Conservation (phyloP, 2,113 vertebrate species). For the Pica pica region DNA sequence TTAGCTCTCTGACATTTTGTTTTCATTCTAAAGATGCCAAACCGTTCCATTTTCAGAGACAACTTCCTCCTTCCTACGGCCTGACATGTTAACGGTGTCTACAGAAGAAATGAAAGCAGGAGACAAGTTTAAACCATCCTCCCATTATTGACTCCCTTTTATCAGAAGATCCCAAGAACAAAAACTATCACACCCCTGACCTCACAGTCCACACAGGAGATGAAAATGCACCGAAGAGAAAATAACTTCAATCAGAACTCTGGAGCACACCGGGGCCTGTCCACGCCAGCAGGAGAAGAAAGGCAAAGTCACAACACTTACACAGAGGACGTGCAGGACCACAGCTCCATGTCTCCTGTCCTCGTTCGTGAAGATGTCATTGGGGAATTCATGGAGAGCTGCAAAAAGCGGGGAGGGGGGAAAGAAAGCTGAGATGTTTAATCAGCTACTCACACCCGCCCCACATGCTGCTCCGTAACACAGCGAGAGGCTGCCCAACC, state of each 20-base stretch:
- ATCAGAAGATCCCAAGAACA: neutral
- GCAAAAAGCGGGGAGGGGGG: constrained; percentile 1
- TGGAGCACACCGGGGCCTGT: neutral
- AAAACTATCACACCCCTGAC: neutral
- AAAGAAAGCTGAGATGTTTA: constrained; percentile 46
- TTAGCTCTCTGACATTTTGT: neutral
- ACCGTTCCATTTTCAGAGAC: neutral
- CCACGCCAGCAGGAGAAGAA: neutral
- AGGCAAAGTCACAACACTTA: constrained; percentile 75
- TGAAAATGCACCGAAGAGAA: neutral
- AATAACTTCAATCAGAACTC: neutral
- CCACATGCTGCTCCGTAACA: neutral
- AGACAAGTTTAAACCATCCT: neutral
- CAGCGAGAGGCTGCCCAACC: accelerated
- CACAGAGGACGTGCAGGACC: constrained; percentile 88
- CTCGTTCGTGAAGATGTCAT: constrained; percentile 88
- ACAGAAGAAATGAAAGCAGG: neutral
- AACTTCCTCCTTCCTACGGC: neutral
- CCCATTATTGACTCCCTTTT: neutral
- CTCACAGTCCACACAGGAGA: neutral
- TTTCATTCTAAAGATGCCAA: neutral
- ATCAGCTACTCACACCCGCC: neutral
- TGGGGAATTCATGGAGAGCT: constrained; percentile 95
- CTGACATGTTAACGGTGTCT: neutral
- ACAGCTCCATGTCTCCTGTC: constrained; percentile 88